Evolutionary conservation across 2,888 invertebrate genomes (phyloP).

Genomic region (Synanthedon myopaeformis): DNA sequence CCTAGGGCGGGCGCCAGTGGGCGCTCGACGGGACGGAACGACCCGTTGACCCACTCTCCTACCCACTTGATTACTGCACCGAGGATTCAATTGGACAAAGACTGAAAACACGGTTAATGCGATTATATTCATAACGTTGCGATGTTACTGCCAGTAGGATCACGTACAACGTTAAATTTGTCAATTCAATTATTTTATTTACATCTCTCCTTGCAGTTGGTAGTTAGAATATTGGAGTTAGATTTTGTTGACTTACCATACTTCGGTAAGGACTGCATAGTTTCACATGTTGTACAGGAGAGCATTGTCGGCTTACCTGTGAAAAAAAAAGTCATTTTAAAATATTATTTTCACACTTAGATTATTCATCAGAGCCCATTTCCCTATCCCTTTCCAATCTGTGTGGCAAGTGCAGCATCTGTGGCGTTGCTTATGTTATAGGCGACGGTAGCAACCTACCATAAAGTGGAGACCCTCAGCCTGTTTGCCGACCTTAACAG

Average conservation of each 20-base stretch:
- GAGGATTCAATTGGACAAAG: constrained; percentile 55
- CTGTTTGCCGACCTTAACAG: too few relatives aligned
- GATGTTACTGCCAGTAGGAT: constrained; percentile 6
- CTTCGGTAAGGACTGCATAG: constrained; percentile 25
- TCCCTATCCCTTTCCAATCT: too few relatives aligned
- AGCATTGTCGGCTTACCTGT: constrained; percentile 50
- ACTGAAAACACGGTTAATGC: constrained; percentile 49
- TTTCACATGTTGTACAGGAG: constrained; percentile 40
- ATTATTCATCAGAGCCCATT: too few relatives aligned
- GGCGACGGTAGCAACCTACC: too few relatives aligned
- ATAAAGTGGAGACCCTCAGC: too few relatives aligned
- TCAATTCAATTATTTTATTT: background rate
- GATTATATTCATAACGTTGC: constrained; percentile 36
- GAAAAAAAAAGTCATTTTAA: constrained; percentile 21
- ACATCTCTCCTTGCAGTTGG: background rate
- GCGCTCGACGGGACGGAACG: constrained; percentile 25
- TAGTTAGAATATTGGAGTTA: too few relatives aligned
- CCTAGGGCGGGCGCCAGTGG: constrained; percentile 11
- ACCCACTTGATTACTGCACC: constrained; percentile 48
- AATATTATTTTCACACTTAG: background rate
- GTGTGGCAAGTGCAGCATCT: too few relatives aligned
- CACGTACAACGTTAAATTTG: background rate
- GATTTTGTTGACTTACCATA: constrained; percentile 36
- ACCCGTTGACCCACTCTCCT: constrained; percentile 55
- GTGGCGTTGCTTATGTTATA: too few relatives aligned